Evolutionary conservation across 2,797 vertebrate genomes (phyloP), one percentile per base, ranked within the genome.

Genomic region (Eospalax fontanierii): DNA sequence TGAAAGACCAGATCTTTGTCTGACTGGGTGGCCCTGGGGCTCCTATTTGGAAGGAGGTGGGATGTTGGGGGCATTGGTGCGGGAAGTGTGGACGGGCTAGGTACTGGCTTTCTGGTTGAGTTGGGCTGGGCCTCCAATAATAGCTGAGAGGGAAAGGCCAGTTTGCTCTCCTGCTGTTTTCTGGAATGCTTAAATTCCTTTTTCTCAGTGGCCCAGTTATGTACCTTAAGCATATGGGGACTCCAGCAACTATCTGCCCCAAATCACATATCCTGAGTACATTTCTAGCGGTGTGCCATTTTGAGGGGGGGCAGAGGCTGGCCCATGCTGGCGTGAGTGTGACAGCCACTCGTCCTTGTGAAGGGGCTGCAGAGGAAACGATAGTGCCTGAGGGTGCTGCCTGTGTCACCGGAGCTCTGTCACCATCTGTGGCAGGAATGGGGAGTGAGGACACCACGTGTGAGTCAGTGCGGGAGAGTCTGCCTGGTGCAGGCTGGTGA

Each of bases 191-290:
- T 97, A 95, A 96, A 96, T 97, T 94, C 93, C 93, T 95, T 97
- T 97, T 97, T 98, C 95, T 97, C 97, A 78, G 96, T 98, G 97
- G 96, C 97, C 97, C 96, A 98, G 97, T 97, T 97, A 97, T 91
- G 94, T 97, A 94, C 95, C 96, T 97, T 97, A 95, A 97, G 84
- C 96, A 96, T 97, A 97, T 96, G 93, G 97, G 96, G 71, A 93
- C 88, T 96, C 97, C 95, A 96, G 93, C 95, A 94, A 96, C 93
- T 97, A 95, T 97, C 94, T 97, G 97, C 76, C 96, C 96, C 94
- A 97, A 95, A 97, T 97, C 95, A 40, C 91, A 91, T 74, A 88
- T 66, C 89, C 78, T 0, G 7, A 93, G 93, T 82, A 96, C 95
- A 80, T 91, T 94, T 84, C 89, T 95, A 91, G 88, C 87, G 70